phyloP scores from a whole-genome alignment of 2,888 invertebrate genomes.

The Gymnocheta viridis region DNA sequence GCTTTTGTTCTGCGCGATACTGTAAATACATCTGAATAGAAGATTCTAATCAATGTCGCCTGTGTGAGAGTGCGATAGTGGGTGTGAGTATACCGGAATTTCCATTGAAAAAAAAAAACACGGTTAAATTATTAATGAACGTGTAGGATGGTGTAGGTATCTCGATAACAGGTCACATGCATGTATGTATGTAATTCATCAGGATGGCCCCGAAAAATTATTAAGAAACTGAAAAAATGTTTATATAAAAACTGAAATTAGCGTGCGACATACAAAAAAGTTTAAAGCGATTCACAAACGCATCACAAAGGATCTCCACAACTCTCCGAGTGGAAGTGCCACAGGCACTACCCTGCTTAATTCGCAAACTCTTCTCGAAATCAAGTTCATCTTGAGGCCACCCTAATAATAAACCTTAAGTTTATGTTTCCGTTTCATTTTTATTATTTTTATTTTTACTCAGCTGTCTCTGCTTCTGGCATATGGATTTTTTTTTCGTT shows the following conservation, averaged over 20 bases:
- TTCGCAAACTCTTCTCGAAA: too few relatives aligned
- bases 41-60: neutral
- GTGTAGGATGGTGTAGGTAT: neutral
- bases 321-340: too few relatives aligned
- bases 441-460: too few relatives aligned
- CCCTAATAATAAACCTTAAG: neutral
- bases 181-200: too few relatives aligned
- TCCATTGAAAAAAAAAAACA: neutral
- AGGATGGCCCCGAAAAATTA: neutral
- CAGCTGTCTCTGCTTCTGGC: neutral
- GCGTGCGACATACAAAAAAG: too few relatives aligned
- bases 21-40: too few relatives aligned
- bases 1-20: too few relatives aligned
- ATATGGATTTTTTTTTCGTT: neutral
- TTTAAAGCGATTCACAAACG: too few relatives aligned
- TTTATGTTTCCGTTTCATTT: neutral
- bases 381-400: neutral
- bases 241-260: too few relatives aligned
- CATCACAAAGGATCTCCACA: too few relatives aligned
- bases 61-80: neutral
- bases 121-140: neutral
- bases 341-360: too few relatives aligned
- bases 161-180: neutral
- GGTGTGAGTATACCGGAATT: neutral
- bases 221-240: neutral